These are phyloP conservation scores for Horisme vitalbata DNA, from an alignment of 2,888 invertebrate species.

Conservation along the genomic window DNA sequence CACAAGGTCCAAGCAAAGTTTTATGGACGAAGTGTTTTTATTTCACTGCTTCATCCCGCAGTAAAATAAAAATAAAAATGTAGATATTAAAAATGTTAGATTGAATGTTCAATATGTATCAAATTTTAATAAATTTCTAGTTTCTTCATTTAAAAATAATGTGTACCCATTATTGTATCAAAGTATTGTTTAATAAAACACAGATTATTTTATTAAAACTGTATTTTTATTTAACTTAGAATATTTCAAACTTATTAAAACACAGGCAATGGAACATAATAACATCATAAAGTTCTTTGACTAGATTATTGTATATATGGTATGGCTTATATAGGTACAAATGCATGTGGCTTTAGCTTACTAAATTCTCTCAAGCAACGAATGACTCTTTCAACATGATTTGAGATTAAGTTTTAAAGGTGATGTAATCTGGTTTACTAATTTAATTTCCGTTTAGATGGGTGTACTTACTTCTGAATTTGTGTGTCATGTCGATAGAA, in stretches of 20 bases:
- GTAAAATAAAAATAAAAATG: not conserved
- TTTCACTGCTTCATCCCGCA: no score
- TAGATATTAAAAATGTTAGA: not conserved
- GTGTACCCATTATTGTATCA: not conserved
- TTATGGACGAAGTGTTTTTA: no score
- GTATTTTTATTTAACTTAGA: not conserved
- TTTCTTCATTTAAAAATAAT: not conserved
- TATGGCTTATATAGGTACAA: no score
- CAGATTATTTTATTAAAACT: not conserved
- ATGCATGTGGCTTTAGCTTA: not conserved
- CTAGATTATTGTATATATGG: not conserved
- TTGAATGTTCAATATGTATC: not conserved
- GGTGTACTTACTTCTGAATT: constrained; percentile 2
- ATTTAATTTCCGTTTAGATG: no score
- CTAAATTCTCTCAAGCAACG: not conserved
- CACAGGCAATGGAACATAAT: not conserved
- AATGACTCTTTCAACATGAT: constrained; percentile 16
- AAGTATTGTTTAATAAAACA: not conserved
- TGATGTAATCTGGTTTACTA: no score
- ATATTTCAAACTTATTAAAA: not conserved
- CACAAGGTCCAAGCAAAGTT: no score
- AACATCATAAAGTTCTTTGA: not conserved
- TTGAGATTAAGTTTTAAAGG: not conserved
- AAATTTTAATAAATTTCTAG: not conserved
- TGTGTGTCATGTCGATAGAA: not conserved